Conservation (phyloP, 2,113 vertebrate species). For the Isichthys henryi region DNA sequence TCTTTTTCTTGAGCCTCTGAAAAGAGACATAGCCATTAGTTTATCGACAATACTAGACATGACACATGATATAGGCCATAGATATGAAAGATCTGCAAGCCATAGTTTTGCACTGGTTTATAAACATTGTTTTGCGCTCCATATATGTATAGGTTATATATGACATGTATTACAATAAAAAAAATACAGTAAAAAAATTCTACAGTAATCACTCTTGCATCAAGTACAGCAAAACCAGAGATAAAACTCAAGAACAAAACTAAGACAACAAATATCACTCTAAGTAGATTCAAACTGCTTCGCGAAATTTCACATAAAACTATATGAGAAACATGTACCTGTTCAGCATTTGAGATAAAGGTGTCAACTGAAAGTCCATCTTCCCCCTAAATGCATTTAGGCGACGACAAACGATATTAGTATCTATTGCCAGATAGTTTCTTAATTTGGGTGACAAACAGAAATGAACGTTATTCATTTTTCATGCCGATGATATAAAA, state of each 20-base stretch:
- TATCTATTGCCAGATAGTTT: background rate
- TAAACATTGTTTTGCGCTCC: background rate
- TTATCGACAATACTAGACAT: background rate
- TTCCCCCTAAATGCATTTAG: slow-evolving; percentile 58
- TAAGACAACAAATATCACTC: background rate
- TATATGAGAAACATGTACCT: slow-evolving; percentile 52
- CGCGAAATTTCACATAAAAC: background rate
- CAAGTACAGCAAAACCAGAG: background rate
- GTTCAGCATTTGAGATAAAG: slow-evolving; percentile 60
- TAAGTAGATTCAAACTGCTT: background rate
- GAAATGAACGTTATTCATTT: background rate
- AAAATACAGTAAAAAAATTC: background rate
- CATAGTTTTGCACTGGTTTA: background rate
- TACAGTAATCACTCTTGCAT: background rate
- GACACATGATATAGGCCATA: background rate
- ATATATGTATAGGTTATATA: background rate
- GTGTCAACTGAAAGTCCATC: slow-evolving; percentile 64
- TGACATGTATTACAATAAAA: background rate
- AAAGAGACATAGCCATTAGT: slow-evolving; percentile 16
- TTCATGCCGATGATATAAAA: background rate
- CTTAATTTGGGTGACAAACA: background rate
- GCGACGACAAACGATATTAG: background rate
- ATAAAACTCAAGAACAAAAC: background rate
- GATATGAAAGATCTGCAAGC: background rate
- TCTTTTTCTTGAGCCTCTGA: slow-evolving; percentile 67